Conservation (phyloP, 2,888 invertebrate species). For the Lymantria monacha region DNA sequence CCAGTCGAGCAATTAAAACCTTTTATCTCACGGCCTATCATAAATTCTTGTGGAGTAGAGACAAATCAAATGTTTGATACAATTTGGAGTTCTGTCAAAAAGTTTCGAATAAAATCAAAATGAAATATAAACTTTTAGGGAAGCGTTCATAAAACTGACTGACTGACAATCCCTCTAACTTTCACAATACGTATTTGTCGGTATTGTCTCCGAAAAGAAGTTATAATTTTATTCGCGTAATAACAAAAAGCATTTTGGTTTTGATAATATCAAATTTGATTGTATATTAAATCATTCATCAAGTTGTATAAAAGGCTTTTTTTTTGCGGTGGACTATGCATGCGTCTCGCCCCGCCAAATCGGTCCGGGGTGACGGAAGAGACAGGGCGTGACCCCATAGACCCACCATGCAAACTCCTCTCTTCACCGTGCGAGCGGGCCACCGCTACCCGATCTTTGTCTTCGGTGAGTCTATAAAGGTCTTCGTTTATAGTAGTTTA, state of each 20-base stretch:
- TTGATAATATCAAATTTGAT: too few relatives aligned
- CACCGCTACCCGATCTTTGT: too few relatives aligned
- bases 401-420: too few relatives aligned
- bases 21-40: not conserved
- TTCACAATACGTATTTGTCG: conserved; percentile 26
- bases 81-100: conserved; percentile 11
- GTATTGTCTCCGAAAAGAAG: conserved; percentile 15
- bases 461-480: too few relatives aligned
- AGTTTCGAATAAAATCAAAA: conserved; percentile 27
- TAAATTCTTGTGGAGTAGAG: not conserved
- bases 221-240: conserved; percentile 14
- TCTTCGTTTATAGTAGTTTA: too few relatives aligned
- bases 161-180: conserved; percentile 20
- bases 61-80: conserved; percentile 9
- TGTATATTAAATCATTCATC: too few relatives aligned
- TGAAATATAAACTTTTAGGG: conserved; percentile 19
- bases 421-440: too few relatives aligned
- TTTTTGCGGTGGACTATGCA: too few relatives aligned
- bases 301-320: too few relatives aligned
- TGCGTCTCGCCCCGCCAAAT: too few relatives aligned
- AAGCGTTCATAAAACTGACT: conserved; percentile 21
- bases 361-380: too few relatives aligned
- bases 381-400: too few relatives aligned
- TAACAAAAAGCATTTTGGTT: not conserved
- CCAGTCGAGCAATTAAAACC: not conserved